Base-by-base conservation (phyloP, 2,797 vertebrate species). In the Poecile montanus region DNA sequence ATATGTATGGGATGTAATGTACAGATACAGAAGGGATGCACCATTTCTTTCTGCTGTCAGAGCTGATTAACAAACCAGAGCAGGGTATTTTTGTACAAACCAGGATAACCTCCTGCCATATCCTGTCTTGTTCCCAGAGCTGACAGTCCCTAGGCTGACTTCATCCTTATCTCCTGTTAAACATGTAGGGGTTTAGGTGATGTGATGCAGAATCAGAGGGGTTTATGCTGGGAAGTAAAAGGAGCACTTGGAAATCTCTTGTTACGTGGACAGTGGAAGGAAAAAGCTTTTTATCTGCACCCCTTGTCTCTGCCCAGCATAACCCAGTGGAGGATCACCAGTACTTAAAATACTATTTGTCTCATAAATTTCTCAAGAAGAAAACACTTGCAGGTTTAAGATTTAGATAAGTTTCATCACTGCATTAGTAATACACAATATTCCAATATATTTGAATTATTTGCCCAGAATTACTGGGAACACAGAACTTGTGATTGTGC, bases 111-210 rank as follows among this genome's bases (percentile, higher is more conserved):
- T 96, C 77, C 80, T 96, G 92, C 78, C 94, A 85, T n/a, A 61
- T 47, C 93, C 91, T 79, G 94, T 79, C 93, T 97, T 7, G 2
- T 95, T 95, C 97, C 94, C 95, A 96, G 32, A 85, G 95, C 79
- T 92, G 90, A 82, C 91, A 93, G 71, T 60, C 86, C 48, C 70
- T 42, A 36, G 66, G 74, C 85, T 93, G 92, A 71, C 88, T 93
- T 95, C 89, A 82, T 58, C 83, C 95, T 97, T 97, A 97, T 97
- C 97, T 97, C 84, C 79, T 90, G 50, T 93, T 91, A 93, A 94
- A 91, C 76, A 29, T 18, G 16, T 27, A 81, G 70, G 77, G 80
- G 88, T 97, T 94, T 92, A 91, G 93, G 80, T 93, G 94, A 97
- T 75, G 72, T 57, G 96, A 74, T 72, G 54, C 96, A 95, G 97